phyloP scores from a whole-genome alignment of 2,113 vertebrate genomes.

The Passer montanus region DNA sequence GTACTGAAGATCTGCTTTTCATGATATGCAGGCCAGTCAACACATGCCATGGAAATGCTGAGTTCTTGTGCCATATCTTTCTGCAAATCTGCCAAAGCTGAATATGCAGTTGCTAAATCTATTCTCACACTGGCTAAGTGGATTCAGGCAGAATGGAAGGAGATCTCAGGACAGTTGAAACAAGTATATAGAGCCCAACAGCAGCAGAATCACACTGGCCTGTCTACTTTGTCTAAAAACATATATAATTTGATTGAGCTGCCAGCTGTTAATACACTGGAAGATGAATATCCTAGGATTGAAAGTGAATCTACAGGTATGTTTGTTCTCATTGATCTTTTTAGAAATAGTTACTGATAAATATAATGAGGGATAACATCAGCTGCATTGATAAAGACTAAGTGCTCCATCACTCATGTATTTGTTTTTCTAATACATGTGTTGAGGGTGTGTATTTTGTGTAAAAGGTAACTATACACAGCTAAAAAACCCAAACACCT shows the following conservation, averaged over 20 bases:
- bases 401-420: neutral
- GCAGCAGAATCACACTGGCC: conserved; percentile 74
- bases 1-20: neutral
- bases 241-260: conserved; percentile 88
- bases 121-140: conserved; percentile 95
- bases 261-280: conserved; percentile 73
- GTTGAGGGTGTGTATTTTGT: neutral
- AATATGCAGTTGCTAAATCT: conserved; percentile 92
- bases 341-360: neutral
- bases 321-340: neutral
- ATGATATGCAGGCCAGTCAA: conserved; percentile 84
- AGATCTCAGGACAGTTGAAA: conserved; percentile 93
- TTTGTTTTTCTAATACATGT: neutral
- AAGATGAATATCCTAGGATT: conserved; percentile 88
- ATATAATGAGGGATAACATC: neutral
- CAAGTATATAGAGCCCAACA: conserved; percentile 86
- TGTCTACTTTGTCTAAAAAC: conserved; percentile 86
- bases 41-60: conserved; percentile 96
- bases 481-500: neutral
- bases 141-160: conserved; percentile 97
- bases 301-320: conserved; percentile 93
- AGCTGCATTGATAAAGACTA: neutral
- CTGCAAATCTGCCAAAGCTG: conserved; percentile 90
- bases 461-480: neutral
- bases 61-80: conserved; percentile 92